Conservation (phyloP, 2,797 vertebrate species). For the Protosalanx chinensis region DNA sequence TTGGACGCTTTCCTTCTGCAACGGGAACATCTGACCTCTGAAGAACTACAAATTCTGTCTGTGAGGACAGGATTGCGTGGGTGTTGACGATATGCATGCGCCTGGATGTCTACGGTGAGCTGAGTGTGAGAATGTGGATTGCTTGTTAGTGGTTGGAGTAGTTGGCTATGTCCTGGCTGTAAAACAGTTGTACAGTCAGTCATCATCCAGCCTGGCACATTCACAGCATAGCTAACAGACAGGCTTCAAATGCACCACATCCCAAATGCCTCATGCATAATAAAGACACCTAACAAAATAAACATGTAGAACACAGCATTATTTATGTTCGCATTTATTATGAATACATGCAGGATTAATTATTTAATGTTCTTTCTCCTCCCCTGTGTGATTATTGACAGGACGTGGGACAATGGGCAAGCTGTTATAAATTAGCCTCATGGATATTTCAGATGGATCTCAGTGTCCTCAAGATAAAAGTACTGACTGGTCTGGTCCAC, state of each 20-base stretch:
- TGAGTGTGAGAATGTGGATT: background rate
- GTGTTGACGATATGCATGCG: background rate
- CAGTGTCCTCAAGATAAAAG: background rate
- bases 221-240: background rate
- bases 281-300: conserved; percentile 19
- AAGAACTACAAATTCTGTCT: conserved; percentile 6
- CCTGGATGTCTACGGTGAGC: too few species aligned
- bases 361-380: conserved; percentile 13
- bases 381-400: conserved; percentile 26
- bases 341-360: conserved; percentile 24
- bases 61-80: conserved; percentile 2
- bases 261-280: conserved; percentile 37
- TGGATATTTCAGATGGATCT: background rate
- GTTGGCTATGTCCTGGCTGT: background rate
- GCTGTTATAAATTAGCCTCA: conserved; percentile 8
- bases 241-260: background rate
- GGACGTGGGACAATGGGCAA: conserved; percentile 11
- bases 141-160: background rate
- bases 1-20: too few species aligned
- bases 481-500: background rate
- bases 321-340: conserved; percentile 38
- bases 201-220: background rate
- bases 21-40: too few species aligned
- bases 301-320: conserved; percentile 33
- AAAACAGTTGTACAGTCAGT: background rate